phyloP scores from a whole-genome alignment of 2,797 vertebrate species.

The Propithecus deckenii region DNA sequence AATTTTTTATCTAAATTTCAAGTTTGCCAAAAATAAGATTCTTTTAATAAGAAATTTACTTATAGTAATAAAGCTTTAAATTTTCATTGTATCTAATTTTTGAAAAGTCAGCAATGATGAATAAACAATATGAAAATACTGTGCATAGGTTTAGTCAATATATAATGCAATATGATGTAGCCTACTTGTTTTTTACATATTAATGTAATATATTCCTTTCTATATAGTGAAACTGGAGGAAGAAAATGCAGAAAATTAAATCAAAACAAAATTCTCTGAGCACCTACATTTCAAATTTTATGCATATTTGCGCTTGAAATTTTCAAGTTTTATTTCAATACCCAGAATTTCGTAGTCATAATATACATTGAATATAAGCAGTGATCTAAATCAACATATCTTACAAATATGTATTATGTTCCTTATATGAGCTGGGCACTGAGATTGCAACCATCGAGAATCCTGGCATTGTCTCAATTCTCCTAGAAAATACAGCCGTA shows the following conservation, averaged over 20 bases:
- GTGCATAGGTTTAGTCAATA: not conserved
- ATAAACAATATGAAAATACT: not conserved
- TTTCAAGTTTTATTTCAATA: not conserved
- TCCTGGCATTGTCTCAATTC: not conserved
- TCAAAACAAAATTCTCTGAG: not conserved
- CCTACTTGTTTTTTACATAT: not conserved
- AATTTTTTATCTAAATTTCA: constrained; percentile 37
- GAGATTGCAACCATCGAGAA: not conserved
- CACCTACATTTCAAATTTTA: not conserved
- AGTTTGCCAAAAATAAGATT: not conserved
- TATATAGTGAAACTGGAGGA: not conserved
- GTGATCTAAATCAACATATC: not conserved
- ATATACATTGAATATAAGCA: not conserved
- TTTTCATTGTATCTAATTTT: not conserved
- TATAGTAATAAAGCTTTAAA: not conserved
- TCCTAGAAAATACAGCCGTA: not conserved
- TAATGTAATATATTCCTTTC: not conserved
- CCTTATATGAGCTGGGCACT: not conserved
- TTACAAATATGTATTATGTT: not conserved
- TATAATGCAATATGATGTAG: not conserved
- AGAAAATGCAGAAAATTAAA: not conserved
- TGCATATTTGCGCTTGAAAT: not conserved
- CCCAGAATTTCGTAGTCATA: not conserved
- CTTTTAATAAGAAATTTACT: constrained; percentile 14
- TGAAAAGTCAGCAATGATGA: not conserved